phyloP scores from a whole-genome alignment of 2,888 invertebrate genomes.

The Idaea dimidiata region DNA sequence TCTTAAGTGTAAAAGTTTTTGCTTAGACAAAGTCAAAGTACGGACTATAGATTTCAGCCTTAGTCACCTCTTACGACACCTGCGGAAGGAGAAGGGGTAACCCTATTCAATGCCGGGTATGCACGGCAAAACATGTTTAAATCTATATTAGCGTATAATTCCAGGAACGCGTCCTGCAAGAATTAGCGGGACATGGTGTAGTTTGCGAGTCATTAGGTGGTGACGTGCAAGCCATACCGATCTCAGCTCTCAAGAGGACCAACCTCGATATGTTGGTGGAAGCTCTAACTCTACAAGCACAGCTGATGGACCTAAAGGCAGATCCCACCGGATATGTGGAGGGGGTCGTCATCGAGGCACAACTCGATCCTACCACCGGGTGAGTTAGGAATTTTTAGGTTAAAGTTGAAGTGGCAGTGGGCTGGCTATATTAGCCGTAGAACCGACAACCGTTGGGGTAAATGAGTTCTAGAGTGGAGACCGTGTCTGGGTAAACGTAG shows the following conservation, averaged over 20 bases:
- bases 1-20: no score
- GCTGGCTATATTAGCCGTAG: no score
- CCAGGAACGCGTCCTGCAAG: conserved; percentile 87
- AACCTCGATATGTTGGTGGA: conserved; percentile 91
- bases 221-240: conserved; percentile 93
- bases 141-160: neutral
- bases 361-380: conserved; percentile 57
- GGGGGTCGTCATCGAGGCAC: conserved; percentile 94
- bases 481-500: no score
- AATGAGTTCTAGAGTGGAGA: no score
- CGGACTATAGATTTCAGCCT: no score
- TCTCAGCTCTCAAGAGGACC: conserved; percentile 93
- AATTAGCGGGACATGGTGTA: conserved; percentile 89
- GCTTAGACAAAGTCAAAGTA: no score
- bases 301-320: conserved; percentile 91
- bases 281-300: conserved; percentile 90
- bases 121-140: neutral
- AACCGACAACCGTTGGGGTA: no score
- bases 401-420: no score
- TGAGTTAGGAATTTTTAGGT: no score
- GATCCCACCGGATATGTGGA: conserved; percentile 93
- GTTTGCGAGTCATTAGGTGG: conserved; percentile 94
- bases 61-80: no score
- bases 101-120: no score
- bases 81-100: no score